Percentiles rank a stretch among this genome's conserved stretches.
Evolutionary conservation across 1,140 invertebrate species (phyloP).

Genomic region (Rhyacophila brunnea): DNA sequence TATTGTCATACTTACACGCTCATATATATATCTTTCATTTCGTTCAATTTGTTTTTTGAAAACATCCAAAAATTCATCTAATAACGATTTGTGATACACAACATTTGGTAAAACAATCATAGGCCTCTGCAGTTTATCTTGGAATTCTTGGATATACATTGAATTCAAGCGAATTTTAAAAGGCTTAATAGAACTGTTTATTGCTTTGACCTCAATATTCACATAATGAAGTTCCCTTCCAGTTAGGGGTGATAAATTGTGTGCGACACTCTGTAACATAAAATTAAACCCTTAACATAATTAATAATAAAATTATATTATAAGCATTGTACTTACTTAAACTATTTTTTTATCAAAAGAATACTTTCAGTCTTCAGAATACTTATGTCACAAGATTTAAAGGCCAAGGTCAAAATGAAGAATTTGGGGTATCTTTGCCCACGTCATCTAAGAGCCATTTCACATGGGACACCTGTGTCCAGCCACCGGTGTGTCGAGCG

Average conservation of each 20-base stretch:
- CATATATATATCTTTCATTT: constrained; percentile 69
- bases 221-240: constrained; percentile 73
- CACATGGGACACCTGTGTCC: too few species aligned
- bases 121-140: constrained; percentile 70
- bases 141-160: constrained; percentile 74
- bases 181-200: constrained; percentile 51
- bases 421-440: too few species aligned
- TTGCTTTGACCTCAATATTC: constrained; percentile 75
- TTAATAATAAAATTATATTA: too few species aligned
- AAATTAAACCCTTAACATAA: too few species aligned
- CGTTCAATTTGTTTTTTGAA: constrained; percentile 73
- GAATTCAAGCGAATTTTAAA: constrained; percentile 76
- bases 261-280: constrained; percentile 64
- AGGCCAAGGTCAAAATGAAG: too few species aligned
- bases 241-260: constrained; percentile 61
- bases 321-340: too few species aligned
- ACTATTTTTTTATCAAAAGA: too few species aligned
- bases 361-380: too few species aligned
- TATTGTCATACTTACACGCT: constrained; percentile 57
- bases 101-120: constrained; percentile 76
- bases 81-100: constrained; percentile 73
- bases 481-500: too few species aligned
- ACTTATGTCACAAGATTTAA: too few species aligned
- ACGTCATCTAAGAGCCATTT: too few species aligned
- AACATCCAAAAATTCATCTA: constrained; percentile 80